Conservation (phyloP, 2,113 vertebrate genomes). For the Anarhynchus alexandrinus region DNA sequence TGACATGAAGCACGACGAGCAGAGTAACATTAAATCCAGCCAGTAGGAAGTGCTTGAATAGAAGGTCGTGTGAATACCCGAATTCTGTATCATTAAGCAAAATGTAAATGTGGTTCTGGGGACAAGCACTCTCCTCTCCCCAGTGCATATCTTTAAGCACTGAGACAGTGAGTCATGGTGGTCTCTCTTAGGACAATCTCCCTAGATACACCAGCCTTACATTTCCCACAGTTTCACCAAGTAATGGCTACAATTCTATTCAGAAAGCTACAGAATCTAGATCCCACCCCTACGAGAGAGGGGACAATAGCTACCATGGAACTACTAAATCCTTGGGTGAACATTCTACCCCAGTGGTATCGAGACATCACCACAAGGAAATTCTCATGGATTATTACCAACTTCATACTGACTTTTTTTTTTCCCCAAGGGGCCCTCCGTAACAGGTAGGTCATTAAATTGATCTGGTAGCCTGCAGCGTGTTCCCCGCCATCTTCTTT, state of each 20-base stretch:
- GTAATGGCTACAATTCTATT: background rate
- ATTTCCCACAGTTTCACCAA: background rate
- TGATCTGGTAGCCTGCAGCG: background rate
- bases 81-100: background rate
- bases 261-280: background rate
- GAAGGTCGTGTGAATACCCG: background rate
- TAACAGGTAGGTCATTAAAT: background rate
- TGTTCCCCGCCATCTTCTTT: background rate
- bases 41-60: background rate
- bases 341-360: background rate
- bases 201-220: background rate
- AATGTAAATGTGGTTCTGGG: background rate
- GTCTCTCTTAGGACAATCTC: background rate
- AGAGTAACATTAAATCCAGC: background rate
- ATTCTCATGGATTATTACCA: background rate
- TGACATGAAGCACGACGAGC: background rate
- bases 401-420: background rate
- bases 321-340: background rate
- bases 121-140: background rate
- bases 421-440: background rate
- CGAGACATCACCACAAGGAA: background rate
- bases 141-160: background rate
- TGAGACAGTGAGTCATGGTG: background rate
- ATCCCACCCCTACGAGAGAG: background rate
- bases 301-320: background rate